phyloP scores from a whole-genome alignment of 1,140 invertebrate genomes.

The Bombus impatiens region DNA sequence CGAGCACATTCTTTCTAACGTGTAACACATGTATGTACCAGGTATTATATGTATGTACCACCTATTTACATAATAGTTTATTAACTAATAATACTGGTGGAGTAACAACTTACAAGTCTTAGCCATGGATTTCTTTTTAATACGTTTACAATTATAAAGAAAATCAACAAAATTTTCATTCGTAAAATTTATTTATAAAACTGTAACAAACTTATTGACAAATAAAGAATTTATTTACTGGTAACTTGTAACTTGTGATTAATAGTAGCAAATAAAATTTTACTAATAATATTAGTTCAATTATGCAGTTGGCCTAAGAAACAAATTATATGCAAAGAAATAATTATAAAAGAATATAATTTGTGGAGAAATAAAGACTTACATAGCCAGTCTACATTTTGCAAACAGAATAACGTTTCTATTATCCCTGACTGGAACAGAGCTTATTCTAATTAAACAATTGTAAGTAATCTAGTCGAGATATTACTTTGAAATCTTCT shows the following conservation, averaged over 20 bases:
- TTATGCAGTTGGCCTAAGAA: neutral
- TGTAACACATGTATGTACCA: neutral
- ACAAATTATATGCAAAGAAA: neutral
- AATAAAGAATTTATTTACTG: too few relatives aligned
- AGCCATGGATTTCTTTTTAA: too few relatives aligned
- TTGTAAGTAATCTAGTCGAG: neutral
- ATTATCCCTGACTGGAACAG: slow-evolving; percentile 32
- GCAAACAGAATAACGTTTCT: neutral
- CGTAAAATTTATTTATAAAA: too few relatives aligned
- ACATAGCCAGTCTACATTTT: neutral
- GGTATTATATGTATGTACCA: neutral
- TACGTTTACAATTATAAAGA: too few relatives aligned
- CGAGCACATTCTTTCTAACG: neutral
- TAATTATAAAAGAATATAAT: too few relatives aligned
- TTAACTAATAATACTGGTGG: neutral
- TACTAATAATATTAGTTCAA: neutral
- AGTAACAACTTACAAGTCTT: neutral
- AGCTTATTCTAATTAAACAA: slow-evolving; percentile 31
- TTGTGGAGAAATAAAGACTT: too few relatives aligned
- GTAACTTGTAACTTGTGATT: too few relatives aligned
- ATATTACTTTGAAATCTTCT: slow-evolving; percentile 43
- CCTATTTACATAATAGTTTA: neutral
- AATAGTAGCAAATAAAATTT: neutral
- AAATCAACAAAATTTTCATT: too few relatives aligned
- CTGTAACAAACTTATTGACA: too few relatives aligned